phyloP scores from a whole-genome alignment of 2,113 vertebrate genomes.

The Donacobius atricapilla region DNA sequence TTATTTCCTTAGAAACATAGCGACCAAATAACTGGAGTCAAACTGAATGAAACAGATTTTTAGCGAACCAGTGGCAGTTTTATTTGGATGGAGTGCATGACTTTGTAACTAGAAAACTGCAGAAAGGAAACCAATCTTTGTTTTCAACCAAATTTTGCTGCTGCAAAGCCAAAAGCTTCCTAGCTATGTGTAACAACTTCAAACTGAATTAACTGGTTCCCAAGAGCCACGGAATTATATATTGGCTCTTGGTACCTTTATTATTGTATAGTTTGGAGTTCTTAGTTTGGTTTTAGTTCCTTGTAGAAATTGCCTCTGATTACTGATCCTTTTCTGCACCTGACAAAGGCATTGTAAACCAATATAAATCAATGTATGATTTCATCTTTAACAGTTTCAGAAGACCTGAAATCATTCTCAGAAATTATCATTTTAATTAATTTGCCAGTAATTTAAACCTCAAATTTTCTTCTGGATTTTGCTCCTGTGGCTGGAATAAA shows the following conservation, averaged over 20 bases:
- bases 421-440: not conserved
- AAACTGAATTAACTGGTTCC: not conserved
- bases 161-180: not conserved
- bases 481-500: not conserved
- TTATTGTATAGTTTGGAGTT: not conserved
- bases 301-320: not conserved
- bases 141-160: not conserved
- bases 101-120: not conserved
- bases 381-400: not conserved
- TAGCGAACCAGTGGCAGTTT: not conserved
- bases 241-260: not conserved
- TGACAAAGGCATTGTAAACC: not conserved
- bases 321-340: not conserved
- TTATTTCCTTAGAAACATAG: not conserved
- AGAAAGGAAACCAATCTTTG: not conserved
- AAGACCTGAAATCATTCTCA: not conserved
- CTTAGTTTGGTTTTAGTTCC: not conserved
- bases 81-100: not conserved
- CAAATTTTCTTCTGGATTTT: not conserved
- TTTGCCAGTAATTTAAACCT: not conserved
- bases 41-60: not conserved
- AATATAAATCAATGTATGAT: not conserved
- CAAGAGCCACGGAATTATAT: not conserved
- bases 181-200: not conserved
- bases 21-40: not conserved